Evolutionary conservation across 2,888 invertebrate genomes (phyloP).

Genomic region (Hymenopus coronatus): DNA sequence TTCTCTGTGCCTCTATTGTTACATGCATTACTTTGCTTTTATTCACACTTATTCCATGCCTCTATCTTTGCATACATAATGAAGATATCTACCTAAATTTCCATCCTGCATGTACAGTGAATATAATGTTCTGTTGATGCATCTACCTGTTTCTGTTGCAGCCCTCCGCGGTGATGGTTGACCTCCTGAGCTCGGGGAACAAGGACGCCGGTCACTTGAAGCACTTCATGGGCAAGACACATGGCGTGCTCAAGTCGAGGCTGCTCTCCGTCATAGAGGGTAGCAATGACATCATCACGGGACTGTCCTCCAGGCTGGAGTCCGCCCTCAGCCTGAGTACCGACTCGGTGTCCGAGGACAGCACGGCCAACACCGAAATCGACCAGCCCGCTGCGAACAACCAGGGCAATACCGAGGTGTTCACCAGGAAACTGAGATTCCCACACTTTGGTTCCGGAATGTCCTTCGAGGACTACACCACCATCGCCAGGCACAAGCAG

Average conservation of each 20-base stretch:
- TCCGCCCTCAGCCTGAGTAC: constrained; percentile 40
- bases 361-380: constrained; percentile 4
- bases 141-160: background rate
- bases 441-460: constrained; percentile 41
- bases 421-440: constrained; percentile 23
- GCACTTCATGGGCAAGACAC: constrained; percentile 49
- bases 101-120: no score
- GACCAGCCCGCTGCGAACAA: background rate
- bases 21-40: no score
- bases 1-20: no score
- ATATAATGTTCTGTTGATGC: no score
- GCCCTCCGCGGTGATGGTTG: constrained; percentile 36
- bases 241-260: constrained; percentile 49
- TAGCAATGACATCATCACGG: constrained; percentile 52
- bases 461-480: constrained; percentile 47
- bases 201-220: constrained; percentile 45
- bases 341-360: constrained; percentile 32
- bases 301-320: constrained; percentile 37
- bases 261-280: constrained; percentile 51
- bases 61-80: no score
- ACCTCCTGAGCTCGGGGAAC: constrained; percentile 33
- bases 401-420: constrained; percentile 26
- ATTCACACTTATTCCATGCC: no score
- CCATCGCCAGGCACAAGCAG: constrained; percentile 46
- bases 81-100: no score